phyloP scores from a whole-genome alignment of 2,888 invertebrate species.

The Macrosiphum euphorbiae region DNA sequence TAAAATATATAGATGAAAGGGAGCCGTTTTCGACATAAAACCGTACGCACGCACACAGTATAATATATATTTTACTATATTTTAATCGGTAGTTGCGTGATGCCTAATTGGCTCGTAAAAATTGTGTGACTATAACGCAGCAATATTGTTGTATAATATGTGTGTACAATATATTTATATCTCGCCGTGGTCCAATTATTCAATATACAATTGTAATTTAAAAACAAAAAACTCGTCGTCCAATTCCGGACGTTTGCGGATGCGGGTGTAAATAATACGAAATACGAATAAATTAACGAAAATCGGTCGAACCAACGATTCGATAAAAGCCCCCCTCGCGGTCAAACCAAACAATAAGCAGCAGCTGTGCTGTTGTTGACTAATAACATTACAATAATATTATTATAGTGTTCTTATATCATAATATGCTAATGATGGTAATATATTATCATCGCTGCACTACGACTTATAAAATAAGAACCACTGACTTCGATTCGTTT shows the following conservation, averaged over 20 bases:
- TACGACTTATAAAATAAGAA: neutral
- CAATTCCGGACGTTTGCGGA: neutral
- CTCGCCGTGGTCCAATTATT: neutral
- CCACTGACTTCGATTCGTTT: too few relatives aligned
- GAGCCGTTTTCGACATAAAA: neutral
- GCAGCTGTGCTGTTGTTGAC: neutral
- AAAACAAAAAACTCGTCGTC: neutral
- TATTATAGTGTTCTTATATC: neutral
- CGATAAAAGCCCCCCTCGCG: neutral
- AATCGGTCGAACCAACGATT: neutral
- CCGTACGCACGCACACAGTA: neutral
- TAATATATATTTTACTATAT: neutral
- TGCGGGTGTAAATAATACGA: neutral
- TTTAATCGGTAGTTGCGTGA: neutral
- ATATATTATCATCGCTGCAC: neutral
- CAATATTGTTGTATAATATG: neutral
- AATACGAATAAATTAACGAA: neutral
- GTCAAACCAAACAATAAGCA: neutral
- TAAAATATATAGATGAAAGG: neutral
- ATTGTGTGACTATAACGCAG: neutral
- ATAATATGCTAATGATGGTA: neutral
- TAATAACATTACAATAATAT: neutral
- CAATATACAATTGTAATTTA: neutral
- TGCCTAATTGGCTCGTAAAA: slow-evolving; percentile 18
- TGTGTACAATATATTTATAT: neutral